These are phyloP conservation scores for Nymphalis urticae DNA, from an alignment of 2,888 invertebrate species.

Conservation along the genomic window DNA sequence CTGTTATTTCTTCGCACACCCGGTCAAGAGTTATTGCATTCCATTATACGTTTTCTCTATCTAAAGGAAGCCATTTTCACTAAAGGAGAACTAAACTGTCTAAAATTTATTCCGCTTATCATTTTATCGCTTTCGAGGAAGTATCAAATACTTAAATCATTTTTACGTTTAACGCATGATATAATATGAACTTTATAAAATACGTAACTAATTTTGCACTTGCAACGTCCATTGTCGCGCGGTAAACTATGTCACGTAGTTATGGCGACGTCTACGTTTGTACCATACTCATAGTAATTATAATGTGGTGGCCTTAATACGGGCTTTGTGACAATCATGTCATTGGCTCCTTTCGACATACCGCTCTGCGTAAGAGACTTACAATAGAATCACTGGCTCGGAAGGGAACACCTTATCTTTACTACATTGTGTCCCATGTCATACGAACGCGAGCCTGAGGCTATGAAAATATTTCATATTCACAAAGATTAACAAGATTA, in stretches of 20 bases:
- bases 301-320: slow-evolving; percentile 13
- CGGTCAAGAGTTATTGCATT: slow-evolving; percentile 82
- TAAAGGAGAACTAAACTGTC: slow-evolving; percentile 76
- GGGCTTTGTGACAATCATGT: slow-evolving; percentile 43
- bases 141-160: slow-evolving; percentile 45
- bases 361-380: slow-evolving; percentile 71
- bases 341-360: slow-evolving; percentile 63
- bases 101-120: slow-evolving; percentile 74
- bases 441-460: slow-evolving; percentile 70
- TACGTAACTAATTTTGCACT: neutral
- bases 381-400: slow-evolving; percentile 76
- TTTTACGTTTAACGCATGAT: slow-evolving; percentile 26
- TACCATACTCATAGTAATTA: slow-evolving; percentile 14
- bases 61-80: slow-evolving; percentile 81
- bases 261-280: neutral
- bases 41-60: slow-evolving; percentile 81
- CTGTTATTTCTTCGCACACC: slow-evolving; percentile 82
- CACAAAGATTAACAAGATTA: slow-evolving; percentile 63
- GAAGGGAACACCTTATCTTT: slow-evolving; percentile 78
- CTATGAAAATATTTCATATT: slow-evolving; percentile 70
- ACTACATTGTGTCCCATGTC: slow-evolving; percentile 77
- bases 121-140: slow-evolving; percentile 56
- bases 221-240: neutral
- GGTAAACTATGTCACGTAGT: too few relatives aligned
- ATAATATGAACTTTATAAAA: neutral